Evolutionary conservation across 2,113 vertebrate genomes (phyloP).

Genomic region (Ahaetulla prasina): DNA sequence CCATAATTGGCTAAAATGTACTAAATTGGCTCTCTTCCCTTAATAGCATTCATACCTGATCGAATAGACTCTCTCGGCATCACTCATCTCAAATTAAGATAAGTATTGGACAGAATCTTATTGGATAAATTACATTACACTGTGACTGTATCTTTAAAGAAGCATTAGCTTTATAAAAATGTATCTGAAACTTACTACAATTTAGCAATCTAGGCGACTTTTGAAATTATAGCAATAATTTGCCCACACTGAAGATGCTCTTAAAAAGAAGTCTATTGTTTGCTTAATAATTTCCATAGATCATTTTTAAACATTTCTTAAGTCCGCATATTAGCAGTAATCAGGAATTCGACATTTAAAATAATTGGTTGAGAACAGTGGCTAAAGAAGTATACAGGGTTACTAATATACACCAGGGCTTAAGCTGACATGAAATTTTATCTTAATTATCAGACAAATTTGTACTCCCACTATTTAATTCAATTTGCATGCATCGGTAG

Average conservation of each 20-base stretch:
- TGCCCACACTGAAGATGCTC: slow-evolving; percentile 42
- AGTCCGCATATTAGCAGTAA: slow-evolving; percentile 53
- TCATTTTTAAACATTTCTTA: slow-evolving; percentile 46
- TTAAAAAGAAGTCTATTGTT: slow-evolving; percentile 45
- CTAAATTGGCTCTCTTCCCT: background rate
- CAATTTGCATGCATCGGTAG: slow-evolving; percentile 87
- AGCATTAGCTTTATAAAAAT: slow-evolving; percentile 32
- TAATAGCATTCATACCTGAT: background rate
- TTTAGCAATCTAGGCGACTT: slow-evolving; percentile 26
- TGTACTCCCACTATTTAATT: slow-evolving; percentile 87
- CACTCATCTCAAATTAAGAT: background rate
- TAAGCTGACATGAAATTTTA: slow-evolving; percentile 82
- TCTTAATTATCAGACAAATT: slow-evolving; percentile 86
- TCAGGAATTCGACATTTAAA: slow-evolving; percentile 66
- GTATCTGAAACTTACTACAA: slow-evolving; percentile 26
- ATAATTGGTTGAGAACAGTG: slow-evolving; percentile 68
- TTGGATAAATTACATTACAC: background rate
- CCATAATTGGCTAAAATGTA: background rate
- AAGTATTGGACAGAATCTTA: background rate
- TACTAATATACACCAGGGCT: slow-evolving; percentile 79
- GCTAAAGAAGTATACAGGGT: slow-evolving; percentile 72
- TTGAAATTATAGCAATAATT: slow-evolving; percentile 28
- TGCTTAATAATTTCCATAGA: slow-evolving; percentile 51
- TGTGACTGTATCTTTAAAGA: slow-evolving; percentile 15
- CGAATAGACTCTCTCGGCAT: background rate